Evolutionary conservation across 2,888 invertebrate species (phyloP).

Genomic region (Drosophila borborema): DNA sequence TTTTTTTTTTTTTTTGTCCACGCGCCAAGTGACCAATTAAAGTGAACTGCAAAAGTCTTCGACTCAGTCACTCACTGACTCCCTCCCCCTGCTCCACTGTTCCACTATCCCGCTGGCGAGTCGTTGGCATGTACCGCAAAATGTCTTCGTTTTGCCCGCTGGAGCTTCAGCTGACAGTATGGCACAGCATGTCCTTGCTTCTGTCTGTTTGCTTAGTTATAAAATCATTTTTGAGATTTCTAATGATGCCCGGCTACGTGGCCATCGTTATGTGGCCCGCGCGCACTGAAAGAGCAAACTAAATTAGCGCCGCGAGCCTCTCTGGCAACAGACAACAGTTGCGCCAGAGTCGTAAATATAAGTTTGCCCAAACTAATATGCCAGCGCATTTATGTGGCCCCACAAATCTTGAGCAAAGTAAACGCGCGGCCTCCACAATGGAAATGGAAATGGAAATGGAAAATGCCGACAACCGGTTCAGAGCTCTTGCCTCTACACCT

Average conservation of each 20-base stretch:
- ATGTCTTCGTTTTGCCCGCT: constrained; percentile 38
- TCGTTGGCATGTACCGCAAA: constrained; percentile 10
- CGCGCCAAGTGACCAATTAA: constrained; percentile 78
- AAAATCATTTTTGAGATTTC: constrained; percentile 73
- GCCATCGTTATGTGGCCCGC: constrained; percentile 8
- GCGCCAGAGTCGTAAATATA: constrained; percentile 69
- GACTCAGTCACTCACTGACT: constrained; percentile 16
- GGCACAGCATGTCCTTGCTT: constrained; percentile 10
- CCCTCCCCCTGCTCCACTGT: too few species aligned
- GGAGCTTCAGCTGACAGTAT: constrained; percentile 53
- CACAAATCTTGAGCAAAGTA: constrained; percentile 75
- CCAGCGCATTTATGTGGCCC: constrained; percentile 49
- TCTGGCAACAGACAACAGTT: constrained; percentile 50
- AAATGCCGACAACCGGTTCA: constrained; percentile 36
- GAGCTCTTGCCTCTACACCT: constrained; percentile 4
- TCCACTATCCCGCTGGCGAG: too few species aligned
- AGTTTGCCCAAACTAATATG: constrained; percentile 75
- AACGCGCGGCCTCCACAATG: constrained; percentile 45
- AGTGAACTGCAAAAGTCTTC: constrained; percentile 66
- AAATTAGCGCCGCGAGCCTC: constrained; percentile 69
- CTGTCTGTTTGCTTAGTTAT: constrained; percentile 72
- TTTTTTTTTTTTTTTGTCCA: constrained; percentile 57
- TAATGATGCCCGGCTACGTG: constrained; percentile 60
- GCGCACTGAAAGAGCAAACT: constrained; percentile 56
- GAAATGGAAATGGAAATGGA: constrained; percentile 43